phyloP scores from a whole-genome alignment of 2,113 vertebrate genomes.

The Cinclus mexicanus region DNA sequence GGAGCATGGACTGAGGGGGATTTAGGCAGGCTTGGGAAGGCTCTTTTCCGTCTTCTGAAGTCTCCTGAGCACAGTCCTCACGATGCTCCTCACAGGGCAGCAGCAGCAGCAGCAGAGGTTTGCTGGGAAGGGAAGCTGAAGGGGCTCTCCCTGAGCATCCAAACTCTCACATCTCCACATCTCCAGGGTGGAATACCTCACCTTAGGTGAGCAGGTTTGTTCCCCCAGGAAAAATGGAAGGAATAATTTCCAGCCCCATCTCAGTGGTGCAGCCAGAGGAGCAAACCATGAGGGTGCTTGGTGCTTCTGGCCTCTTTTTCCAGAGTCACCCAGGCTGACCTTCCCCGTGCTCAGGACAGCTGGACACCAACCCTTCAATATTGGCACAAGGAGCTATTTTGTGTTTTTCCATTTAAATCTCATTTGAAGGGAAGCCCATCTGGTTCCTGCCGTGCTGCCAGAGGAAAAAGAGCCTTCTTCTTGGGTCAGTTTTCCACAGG shows the following conservation, averaged over 20 bases:
- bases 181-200: accelerated
- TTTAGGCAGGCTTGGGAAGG: neutral
- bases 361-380: neutral
- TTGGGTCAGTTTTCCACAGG: neutral
- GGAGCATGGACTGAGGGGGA: accelerated
- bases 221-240: neutral
- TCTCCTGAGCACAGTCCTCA: accelerated
- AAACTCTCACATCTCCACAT: neutral
- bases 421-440: conserved; percentile 10
- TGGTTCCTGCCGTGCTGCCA: neutral
- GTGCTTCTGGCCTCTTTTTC: neutral
- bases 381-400: neutral
- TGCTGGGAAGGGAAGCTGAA: neutral
- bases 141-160: neutral
- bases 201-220: accelerated
- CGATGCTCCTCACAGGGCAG: accelerated
- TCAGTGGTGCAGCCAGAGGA: neutral
- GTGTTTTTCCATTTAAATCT: conserved; percentile 38
- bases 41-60: neutral
- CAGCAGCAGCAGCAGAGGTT: neutral
- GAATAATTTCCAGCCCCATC: accelerated
- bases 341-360: neutral
- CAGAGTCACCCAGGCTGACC: neutral
- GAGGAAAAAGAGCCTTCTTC: neutral
- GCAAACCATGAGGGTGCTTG: neutral